phyloP scores from a whole-genome alignment of 2,888 invertebrate genomes.

The Conchocele bisecta region DNA sequence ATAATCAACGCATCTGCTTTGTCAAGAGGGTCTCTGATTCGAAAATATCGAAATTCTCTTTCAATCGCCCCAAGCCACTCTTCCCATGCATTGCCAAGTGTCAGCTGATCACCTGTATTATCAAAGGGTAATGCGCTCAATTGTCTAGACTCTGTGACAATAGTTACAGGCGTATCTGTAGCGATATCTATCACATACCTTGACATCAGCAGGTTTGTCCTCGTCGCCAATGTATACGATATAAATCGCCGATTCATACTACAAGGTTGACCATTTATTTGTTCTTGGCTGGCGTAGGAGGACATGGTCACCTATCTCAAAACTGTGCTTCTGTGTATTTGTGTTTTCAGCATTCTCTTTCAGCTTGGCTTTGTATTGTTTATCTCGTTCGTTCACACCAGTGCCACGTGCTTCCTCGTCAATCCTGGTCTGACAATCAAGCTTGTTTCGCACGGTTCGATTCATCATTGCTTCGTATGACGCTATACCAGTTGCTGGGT shows the following conservation, averaged over 20 bases:
- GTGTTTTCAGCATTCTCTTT: background rate
- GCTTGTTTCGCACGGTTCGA: background rate
- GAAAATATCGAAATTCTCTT: background rate
- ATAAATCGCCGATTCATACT: background rate
- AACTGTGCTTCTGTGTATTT: background rate
- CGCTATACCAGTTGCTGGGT: background rate
- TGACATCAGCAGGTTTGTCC: no score
- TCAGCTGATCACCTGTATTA: background rate
- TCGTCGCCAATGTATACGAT: no score
- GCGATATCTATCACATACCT: no score
- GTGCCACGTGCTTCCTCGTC: no score
- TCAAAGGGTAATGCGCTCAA: background rate
- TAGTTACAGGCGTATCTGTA: no score
- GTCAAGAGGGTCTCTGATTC: background rate
- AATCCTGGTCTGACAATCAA: background rate
- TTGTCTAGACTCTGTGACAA: no score
- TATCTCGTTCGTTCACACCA: background rate
- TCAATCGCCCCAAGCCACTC: conserved; percentile 1
- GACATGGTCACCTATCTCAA: background rate
- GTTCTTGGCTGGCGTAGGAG: background rate
- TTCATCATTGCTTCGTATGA: background rate
- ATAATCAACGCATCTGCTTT: background rate
- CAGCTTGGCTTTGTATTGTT: background rate
- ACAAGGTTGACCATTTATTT: background rate
- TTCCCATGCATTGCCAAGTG: conserved; percentile 1